Conservation (phyloP, 1,140 invertebrate genomes). For the Schmidtea mediterranea region DNA sequence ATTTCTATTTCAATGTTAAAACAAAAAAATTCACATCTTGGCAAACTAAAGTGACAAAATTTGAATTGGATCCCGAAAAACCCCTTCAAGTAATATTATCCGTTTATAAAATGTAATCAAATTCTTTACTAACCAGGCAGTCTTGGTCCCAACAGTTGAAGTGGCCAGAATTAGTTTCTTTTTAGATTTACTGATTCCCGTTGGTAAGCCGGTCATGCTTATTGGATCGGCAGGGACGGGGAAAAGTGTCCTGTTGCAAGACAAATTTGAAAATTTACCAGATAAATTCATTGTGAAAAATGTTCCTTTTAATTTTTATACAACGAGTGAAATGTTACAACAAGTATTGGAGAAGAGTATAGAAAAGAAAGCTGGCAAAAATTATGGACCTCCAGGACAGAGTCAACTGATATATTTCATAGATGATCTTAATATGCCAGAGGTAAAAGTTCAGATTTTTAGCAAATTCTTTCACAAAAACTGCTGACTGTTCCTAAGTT, state of each 20-base stretch:
- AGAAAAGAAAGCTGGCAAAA: conserved; percentile 79
- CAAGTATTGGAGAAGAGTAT: conserved; percentile 73
- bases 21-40: conserved; percentile 61
- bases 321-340: conserved; percentile 77
- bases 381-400: conserved; percentile 72
- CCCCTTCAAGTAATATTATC: not conserved
- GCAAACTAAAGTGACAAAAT: conserved; percentile 42
- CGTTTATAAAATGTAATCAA: too few species aligned
- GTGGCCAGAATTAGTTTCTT: conserved; percentile 64
- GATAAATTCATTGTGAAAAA: conserved; percentile 64
- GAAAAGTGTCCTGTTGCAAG: conserved; percentile 35
- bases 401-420: conserved; percentile 82
- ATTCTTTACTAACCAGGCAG: conserved; percentile 37
- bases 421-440: conserved; percentile 92
- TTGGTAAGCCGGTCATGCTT: conserved; percentile 64
- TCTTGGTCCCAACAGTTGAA: conserved; percentile 68
- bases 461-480: too few species aligned
- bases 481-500: too few species aligned
- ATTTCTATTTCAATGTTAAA: conserved; percentile 67
- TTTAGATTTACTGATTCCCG: conserved; percentile 57
- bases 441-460: conserved; percentile 33
- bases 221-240: conserved; percentile 52
- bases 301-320: conserved; percentile 85
- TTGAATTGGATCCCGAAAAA: not conserved
- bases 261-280: conserved; percentile 50